These are phyloP conservation scores for Sminthurinus signatus DNA, from an alignment of 1,140 invertebrate species.

Conservation along the genomic window DNA sequence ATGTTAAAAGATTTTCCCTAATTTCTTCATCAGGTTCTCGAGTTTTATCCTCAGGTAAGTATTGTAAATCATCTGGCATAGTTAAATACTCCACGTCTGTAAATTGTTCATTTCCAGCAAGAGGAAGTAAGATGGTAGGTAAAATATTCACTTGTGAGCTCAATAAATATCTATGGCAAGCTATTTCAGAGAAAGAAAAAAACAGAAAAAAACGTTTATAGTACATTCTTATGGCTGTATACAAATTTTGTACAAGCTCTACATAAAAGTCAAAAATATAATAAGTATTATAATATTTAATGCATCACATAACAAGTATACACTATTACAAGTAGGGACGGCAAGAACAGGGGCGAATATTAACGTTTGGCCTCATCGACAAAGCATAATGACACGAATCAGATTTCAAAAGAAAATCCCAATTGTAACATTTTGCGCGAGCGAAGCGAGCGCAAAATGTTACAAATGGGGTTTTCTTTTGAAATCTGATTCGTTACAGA, in stretches of 20 bases:
- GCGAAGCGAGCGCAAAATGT: too few species aligned
- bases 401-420: not conserved
- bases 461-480: too few species aligned
- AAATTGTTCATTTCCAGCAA: conserved; percentile 15
- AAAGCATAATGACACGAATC: not conserved
- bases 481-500: not conserved
- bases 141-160: not conserved
- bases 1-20: conserved; percentile 7
- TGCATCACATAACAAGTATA: too few species aligned
- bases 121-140: conserved; percentile 3
- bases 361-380: too few species aligned
- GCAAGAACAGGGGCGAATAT: too few species aligned
- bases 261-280: not conserved
- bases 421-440: too few species aligned
- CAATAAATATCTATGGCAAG: not conserved
- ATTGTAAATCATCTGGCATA: conserved; percentile 17
- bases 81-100: conserved; percentile 13
- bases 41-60: not conserved
- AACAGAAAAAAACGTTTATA: too few species aligned
- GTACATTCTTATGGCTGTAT: too few species aligned
- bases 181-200: too few species aligned
- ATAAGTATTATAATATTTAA: too few species aligned
- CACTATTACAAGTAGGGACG: too few species aligned
- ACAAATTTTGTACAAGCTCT: too few species aligned
- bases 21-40: conserved; percentile 12